Conservation (phyloP, 2,113 vertebrate species). For the Piliocolobus tephrosceles region DNA sequence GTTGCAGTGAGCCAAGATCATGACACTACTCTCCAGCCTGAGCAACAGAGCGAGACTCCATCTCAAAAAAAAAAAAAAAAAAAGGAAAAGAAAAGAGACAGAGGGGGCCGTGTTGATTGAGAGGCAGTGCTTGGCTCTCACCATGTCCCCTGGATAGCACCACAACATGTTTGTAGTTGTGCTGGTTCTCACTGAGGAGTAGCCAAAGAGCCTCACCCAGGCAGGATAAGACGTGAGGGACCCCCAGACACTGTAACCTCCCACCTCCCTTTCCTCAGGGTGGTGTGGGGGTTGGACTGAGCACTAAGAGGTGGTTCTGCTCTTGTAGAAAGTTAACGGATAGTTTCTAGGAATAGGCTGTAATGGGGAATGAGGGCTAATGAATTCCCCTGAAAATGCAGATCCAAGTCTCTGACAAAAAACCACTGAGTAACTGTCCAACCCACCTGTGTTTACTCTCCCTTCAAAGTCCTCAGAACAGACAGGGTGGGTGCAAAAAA, state of each 20-base stretch:
- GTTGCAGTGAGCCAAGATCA: too few species aligned
- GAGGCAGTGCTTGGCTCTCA: accelerated
- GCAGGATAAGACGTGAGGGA: not conserved
- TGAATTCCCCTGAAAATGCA: not conserved
- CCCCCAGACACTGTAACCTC: not conserved
- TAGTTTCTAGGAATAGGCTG: not conserved
- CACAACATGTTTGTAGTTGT: accelerated
- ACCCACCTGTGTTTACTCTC: not conserved
- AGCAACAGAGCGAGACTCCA: too few species aligned
- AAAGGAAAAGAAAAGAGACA: not conserved
- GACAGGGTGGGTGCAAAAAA: too few species aligned
- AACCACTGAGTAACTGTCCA: not conserved
- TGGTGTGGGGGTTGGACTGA: not conserved
- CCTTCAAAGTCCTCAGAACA: not conserved
- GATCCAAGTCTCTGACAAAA: not conserved
- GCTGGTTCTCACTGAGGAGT: not conserved
- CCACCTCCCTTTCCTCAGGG: not conserved
- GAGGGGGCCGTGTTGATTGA: too few species aligned
- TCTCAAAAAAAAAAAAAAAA: too few species aligned
- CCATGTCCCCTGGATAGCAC: accelerated
- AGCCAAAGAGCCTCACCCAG: not conserved
- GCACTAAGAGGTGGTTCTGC: not conserved
- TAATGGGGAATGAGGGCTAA: not conserved
- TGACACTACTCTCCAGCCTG: too few species aligned
- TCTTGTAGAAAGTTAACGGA: not conserved